Conservation (phyloP, 92 coral and sea anemone genomes). For the Porites lobata region DNA sequence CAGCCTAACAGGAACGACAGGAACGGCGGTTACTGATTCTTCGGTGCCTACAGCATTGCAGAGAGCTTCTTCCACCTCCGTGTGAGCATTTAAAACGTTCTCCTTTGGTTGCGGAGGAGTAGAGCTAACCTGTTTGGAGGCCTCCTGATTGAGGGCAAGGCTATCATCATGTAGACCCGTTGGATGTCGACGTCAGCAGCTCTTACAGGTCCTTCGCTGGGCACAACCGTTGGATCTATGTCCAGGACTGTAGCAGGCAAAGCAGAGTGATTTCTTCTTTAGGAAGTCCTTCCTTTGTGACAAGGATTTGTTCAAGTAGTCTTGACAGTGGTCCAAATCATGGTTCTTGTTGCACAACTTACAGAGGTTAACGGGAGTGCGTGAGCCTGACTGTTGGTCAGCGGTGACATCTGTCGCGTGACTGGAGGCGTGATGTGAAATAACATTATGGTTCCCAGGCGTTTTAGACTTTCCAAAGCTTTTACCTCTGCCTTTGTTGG, state of each 20-base stretch:
- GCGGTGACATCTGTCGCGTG: not conserved
- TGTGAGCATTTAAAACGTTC: not conserved
- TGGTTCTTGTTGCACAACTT: slow-evolving; percentile 23
- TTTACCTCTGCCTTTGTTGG: slow-evolving; percentile 27
- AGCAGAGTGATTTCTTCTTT: slow-evolving; percentile 40
- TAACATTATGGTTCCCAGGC: not conserved
- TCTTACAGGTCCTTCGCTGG: slow-evolving; percentile 20
- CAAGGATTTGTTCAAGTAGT: slow-evolving; percentile 13
- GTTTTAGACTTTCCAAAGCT: slow-evolving; percentile 4
- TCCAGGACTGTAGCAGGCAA: slow-evolving; percentile 46
- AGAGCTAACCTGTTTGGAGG: not conserved
- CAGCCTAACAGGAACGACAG: slow-evolving; percentile 63
- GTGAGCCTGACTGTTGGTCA: not conserved
- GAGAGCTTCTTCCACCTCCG: slow-evolving; percentile 1
- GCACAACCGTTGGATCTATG: slow-evolving; percentile 52
- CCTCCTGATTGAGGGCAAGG: slow-evolving; percentile 3
- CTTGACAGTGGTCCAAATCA: slow-evolving; percentile 44
- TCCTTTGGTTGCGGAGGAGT: not conserved
- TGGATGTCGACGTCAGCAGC: slow-evolving; percentile 37
- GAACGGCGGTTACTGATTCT: slow-evolving; percentile 35
- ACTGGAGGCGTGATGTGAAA: not conserved
- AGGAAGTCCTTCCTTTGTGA: slow-evolving; percentile 31
- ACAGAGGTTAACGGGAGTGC: not conserved
- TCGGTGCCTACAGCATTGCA: slow-evolving; percentile 36
- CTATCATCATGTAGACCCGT: slow-evolving; percentile 67